Conservation (phyloP, 2,113 vertebrate species). For the Aleadryas rufinucha region DNA sequence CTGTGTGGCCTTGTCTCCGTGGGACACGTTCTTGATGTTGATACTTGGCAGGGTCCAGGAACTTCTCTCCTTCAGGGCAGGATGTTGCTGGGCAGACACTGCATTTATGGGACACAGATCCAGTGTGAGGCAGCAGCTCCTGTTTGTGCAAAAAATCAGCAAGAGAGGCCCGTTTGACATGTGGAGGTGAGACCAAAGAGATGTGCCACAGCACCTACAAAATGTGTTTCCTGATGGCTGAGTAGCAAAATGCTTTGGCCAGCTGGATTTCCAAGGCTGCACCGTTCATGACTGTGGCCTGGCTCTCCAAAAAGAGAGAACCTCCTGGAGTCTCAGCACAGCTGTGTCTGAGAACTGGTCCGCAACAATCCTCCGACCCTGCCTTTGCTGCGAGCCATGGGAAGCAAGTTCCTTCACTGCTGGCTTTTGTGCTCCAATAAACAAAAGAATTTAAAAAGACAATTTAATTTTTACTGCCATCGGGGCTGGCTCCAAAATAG, state of each 20-base stretch:
- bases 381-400: background rate
- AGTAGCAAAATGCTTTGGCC: background rate
- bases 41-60: background rate
- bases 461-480: background rate
- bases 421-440: background rate
- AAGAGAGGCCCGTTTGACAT: background rate
- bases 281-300: rapidly evolving
- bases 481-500: background rate
- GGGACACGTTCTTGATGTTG: background rate
- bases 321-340: background rate
- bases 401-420: background rate
- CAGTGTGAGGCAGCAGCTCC: background rate
- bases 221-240: background rate
- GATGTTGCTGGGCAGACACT: background rate
- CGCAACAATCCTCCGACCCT: background rate
- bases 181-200: background rate
- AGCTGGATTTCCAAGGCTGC: background rate
- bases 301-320: background rate
- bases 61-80: background rate
- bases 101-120: background rate
- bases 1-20: background rate
- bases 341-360: background rate
- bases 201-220: background rate
- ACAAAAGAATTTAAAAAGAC: background rate
- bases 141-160: background rate